Base-by-base conservation (phyloP, 2,888 invertebrate genomes). In the Aleiodes testaceus region DNA sequence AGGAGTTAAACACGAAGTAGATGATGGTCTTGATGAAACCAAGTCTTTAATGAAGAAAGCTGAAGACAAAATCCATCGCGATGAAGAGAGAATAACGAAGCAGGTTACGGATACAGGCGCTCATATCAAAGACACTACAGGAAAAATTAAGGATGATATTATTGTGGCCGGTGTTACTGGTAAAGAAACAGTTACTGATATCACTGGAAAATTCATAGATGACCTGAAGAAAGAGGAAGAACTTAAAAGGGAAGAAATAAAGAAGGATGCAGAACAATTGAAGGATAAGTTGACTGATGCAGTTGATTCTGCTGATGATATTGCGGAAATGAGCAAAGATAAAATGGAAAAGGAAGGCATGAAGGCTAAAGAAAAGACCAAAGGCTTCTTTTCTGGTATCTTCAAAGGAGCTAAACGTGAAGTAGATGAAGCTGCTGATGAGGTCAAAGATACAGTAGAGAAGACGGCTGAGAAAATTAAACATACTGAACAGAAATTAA, bases 241-340 rank as follows among this genome's bases (percentile, higher is more conserved):
- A 16, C 81, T 81, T 26, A 11, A 7, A 6, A 82, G 80, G 42
- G 80, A 78, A 72, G 81, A 82, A 14, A 73, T 81, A 12, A 80
- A 81, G 47, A 76, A 76, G 69, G 65, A 73, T 20, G 47, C 42
- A 3, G 49, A 69, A 68, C 5, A 61, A 7, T 42, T 67, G 16
- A 53, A 64, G 5, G 68, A 77, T 9, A 89, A 50, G 12, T 53
- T 73, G 67, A 69, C 67, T 20, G 12, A 89, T 80, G 89, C 89
- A 80, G 89, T 89, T 30, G 83, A 89, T 0, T 50, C 59, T 20
- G 52, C 44, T 14, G 66, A 65, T n/a, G 74, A 72, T 16, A 30
- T 69, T 1, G 71, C 36, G 1, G 73, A 76, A 26, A 70, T 70
- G 26, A 59, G 70, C 7, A 75, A 76, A 68, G 49, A 59, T 16